Evolutionary conservation across 2,113 vertebrate genomes (phyloP).

Genomic region (Procavia capensis): DNA sequence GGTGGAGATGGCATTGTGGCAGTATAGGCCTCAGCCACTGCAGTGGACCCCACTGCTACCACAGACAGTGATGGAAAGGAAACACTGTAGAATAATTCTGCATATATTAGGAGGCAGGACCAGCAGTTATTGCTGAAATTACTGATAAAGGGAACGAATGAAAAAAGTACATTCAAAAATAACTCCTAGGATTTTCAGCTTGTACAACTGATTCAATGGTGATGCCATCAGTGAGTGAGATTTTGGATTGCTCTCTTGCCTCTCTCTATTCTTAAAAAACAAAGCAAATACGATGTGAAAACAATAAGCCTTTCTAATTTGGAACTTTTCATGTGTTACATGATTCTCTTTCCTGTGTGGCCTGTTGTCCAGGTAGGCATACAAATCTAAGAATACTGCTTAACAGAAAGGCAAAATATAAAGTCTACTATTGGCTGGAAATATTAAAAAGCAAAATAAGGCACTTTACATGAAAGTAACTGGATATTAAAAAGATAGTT

Average conservation of each 20-base stretch:
- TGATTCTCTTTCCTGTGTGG: neutral
- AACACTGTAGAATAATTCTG: accelerated
- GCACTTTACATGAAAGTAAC: neutral
- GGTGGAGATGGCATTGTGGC: neutral
- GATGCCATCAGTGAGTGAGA: neutral
- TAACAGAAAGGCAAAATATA: neutral
- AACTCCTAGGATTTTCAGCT: neutral
- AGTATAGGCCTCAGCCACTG: accelerated
- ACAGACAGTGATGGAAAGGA: neutral
- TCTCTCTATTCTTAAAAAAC: neutral
- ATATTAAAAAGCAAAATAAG: neutral
- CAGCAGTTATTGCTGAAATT: neutral
- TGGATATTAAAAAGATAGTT: neutral
- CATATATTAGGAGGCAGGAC: neutral
- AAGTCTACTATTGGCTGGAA: neutral
- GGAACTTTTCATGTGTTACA: neutral
- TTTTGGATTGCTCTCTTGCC: neutral
- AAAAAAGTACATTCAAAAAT: neutral
- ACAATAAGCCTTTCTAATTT: neutral
- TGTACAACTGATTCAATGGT: neutral
- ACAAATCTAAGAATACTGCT: neutral
- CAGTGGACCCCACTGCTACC: neutral
- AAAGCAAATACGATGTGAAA: neutral
- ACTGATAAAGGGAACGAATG: neutral
- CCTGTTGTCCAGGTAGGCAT: neutral